Evolutionary conservation across 2,888 invertebrate species (phyloP).

Genomic region (Maniola hyperantus): DNA sequence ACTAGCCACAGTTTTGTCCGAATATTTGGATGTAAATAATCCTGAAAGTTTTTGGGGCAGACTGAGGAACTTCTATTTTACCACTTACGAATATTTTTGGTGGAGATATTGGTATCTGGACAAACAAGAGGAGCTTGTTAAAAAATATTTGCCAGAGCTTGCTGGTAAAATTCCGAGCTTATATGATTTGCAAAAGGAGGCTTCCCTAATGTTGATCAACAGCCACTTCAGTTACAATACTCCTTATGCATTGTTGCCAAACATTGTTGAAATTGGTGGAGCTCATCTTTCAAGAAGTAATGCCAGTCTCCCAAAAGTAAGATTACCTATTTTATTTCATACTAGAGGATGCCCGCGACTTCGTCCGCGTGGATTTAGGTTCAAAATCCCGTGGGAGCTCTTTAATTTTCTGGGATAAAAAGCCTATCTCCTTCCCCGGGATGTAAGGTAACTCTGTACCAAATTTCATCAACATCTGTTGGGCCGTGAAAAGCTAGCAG

Average conservation of each 20-base stretch:
- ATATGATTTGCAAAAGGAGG: conserved; percentile 63
- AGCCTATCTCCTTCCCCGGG: too few relatives aligned
- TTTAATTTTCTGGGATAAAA: too few relatives aligned
- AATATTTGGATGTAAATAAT: conserved; percentile 60
- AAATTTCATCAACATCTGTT: too few relatives aligned
- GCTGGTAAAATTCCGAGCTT: conserved; percentile 60
- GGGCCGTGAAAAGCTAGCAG: too few relatives aligned
- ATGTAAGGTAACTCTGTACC: too few relatives aligned
- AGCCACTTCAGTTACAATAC: conserved; percentile 74
- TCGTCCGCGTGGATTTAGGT: too few relatives aligned
- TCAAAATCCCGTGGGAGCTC: too few relatives aligned
- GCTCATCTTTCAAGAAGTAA: conserved; percentile 67
- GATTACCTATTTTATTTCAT: too few relatives aligned
- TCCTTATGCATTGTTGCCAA: conserved; percentile 75
- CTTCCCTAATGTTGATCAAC: conserved; percentile 70
- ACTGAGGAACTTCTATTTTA: conserved; percentile 72
- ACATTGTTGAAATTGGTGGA: conserved; percentile 82
- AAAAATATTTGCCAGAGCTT: conserved; percentile 60
- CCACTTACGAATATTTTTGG: conserved; percentile 62
- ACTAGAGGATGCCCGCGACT: too few relatives aligned
- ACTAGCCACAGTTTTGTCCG: conserved; percentile 59
- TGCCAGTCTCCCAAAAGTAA: conserved; percentile 54
- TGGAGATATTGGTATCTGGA: conserved; percentile 66
- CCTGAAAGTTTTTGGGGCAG: conserved; percentile 80
- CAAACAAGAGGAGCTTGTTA: conserved; percentile 61